phyloP scores from a whole-genome alignment of 2,888 invertebrate genomes.

The Phalera bucephala region DNA sequence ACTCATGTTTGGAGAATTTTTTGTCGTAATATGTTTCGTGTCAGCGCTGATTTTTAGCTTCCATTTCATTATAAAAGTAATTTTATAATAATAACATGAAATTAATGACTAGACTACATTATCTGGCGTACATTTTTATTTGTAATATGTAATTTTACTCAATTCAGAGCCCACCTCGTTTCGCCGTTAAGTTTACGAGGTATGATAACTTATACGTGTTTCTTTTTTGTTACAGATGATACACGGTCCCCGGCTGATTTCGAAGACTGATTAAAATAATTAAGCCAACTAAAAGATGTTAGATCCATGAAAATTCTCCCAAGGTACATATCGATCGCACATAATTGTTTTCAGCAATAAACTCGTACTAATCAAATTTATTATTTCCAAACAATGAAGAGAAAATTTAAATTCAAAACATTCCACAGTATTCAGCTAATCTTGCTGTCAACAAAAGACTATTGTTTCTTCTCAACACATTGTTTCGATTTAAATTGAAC shows the following conservation, averaged over 20 bases:
- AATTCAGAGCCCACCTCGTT: conserved; percentile 43
- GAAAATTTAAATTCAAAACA: conserved; percentile 78
- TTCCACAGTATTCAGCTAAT: conserved; percentile 80
- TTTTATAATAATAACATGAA: conserved; percentile 52
- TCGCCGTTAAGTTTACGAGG: conserved; percentile 28
- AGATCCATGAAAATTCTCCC: conserved; percentile 57
- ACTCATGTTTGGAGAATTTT: conserved; percentile 58
- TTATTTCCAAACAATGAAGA: conserved; percentile 73
- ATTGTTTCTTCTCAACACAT: conserved; percentile 77
- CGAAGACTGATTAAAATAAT: conserved; percentile 74
- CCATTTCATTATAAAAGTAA: conserved; percentile 62
- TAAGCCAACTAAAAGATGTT: conserved; percentile 65
- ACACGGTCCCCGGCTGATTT: conserved; percentile 56
- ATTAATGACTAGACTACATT: conserved; percentile 44
- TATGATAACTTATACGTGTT: conserved; percentile 31
- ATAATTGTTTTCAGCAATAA: conserved; percentile 13
- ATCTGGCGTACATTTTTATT: conserved; percentile 34
- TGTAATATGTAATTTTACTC: conserved; percentile 48
- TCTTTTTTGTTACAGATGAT: conserved; percentile 70
- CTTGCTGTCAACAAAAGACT: conserved; percentile 78
- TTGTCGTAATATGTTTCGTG: conserved; percentile 40
- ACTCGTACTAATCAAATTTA: conserved; percentile 37
- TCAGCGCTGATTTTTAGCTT: conserved; percentile 31
- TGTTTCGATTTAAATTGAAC: conserved; percentile 72
- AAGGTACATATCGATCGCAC: conserved; percentile 46